phyloP scores from a whole-genome alignment of 2,797 vertebrate species.

The Sitta carolinensis region DNA sequence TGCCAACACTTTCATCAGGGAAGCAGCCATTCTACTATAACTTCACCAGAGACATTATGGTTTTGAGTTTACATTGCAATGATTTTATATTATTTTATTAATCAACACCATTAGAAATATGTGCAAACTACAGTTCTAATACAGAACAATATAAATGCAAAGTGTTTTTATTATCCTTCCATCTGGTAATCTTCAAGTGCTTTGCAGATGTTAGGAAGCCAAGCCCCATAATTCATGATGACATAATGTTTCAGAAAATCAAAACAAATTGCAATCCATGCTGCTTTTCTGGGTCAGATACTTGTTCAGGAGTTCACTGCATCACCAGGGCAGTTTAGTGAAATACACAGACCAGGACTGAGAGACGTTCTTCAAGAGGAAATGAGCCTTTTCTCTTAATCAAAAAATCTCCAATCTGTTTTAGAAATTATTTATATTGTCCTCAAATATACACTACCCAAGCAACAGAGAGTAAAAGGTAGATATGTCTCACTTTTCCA shows the following conservation, averaged over 20 bases:
- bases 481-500: background rate
- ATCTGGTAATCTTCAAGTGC: background rate
- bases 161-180: background rate
- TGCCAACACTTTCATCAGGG: background rate
- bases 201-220: background rate
- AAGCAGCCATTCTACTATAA: background rate
- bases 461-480: background rate
- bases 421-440: background rate
- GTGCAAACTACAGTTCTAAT: background rate
- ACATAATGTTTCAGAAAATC: background rate
- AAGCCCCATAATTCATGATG: background rate
- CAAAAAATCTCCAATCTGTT: background rate
- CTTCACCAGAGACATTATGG: background rate
- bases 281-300: background rate
- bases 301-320: background rate
- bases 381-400: background rate
- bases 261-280: background rate
- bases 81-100: background rate
- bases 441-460: background rate
- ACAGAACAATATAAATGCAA: background rate
- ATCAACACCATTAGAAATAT: background rate
- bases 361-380: background rate
- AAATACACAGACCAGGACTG: background rate
- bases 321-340: background rate
- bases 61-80: background rate